Conservation (phyloP, 1,140 invertebrate species). For the Frieseomelitta varia region DNA sequence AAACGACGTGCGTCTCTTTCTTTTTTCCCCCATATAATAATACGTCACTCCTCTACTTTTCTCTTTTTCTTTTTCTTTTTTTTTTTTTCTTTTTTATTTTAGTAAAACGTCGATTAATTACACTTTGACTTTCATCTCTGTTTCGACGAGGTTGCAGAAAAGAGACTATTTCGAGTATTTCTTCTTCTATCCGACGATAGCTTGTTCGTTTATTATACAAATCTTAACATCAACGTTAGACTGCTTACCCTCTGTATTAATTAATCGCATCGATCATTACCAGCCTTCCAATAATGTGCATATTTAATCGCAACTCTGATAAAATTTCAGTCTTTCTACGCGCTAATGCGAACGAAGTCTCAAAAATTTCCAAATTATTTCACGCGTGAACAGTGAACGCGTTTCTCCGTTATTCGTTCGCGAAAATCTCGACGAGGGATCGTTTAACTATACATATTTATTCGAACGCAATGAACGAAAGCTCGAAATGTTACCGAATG, state of each 20-base stretch:
- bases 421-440: background rate
- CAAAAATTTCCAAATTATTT: background rate
- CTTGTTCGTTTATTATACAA: slow-evolving; percentile 49
- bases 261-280: slow-evolving; percentile 32
- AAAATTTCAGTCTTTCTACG: slow-evolving; percentile 36
- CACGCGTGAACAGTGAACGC: background rate
- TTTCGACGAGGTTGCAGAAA: slow-evolving; percentile 76
- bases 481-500: background rate
- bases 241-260: background rate
- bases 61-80: too few relatives aligned
- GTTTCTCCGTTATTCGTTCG: too few relatives aligned
- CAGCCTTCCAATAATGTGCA: slow-evolving; percentile 3
- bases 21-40: slow-evolving; percentile 13
- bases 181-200: slow-evolving; percentile 15
- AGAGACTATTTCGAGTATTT: slow-evolving; percentile 22
- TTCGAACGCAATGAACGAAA: background rate
- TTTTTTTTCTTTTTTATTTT: background rate
- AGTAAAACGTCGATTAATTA: slow-evolving; percentile 65
- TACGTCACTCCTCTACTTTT: background rate
- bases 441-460: background rate
- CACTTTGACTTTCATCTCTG: slow-evolving; percentile 78
- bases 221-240: slow-evolving; percentile 42
- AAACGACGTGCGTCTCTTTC: slow-evolving; percentile 17
- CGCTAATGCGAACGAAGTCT: background rate
- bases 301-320: slow-evolving; percentile 1